Conservation (phyloP, 2,113 vertebrate genomes). For the Scolopax mira region DNA sequence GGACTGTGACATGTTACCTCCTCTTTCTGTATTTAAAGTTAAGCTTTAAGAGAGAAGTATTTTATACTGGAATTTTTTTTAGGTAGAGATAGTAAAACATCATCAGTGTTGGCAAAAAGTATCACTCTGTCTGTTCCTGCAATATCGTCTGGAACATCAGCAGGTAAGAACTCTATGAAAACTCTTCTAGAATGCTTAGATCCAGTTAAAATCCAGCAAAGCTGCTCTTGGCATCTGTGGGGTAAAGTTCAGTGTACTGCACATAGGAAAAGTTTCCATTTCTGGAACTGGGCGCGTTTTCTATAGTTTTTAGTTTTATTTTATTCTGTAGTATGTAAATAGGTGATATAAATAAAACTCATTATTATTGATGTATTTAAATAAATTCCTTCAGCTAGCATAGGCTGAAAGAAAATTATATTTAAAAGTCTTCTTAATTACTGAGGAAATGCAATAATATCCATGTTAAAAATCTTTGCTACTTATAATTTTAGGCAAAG, state of each 20-base stretch:
- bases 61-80: constrained; percentile 59
- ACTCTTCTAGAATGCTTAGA: background rate
- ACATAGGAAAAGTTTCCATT: background rate
- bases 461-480: background rate
- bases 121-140: constrained; percentile 80
- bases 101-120: constrained; percentile 78
- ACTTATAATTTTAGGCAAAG: constrained; percentile 81
- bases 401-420: background rate
- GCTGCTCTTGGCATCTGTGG: background rate
- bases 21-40: background rate
- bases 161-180: constrained; percentile 67
- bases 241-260: background rate
- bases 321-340: background rate
- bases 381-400: background rate
- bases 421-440: background rate
- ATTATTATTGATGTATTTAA: background rate
- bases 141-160: constrained; percentile 68
- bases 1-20: background rate
- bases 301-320: background rate
- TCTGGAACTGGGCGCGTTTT: background rate
- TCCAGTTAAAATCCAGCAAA: background rate
- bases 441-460: background rate
- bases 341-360: background rate
- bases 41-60: background rate
- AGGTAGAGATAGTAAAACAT: constrained; percentile 89